These are phyloP conservation scores for Champsocephalus gunnari DNA, from an alignment of 2,797 vertebrate genomes.

Conservation along the genomic window DNA sequence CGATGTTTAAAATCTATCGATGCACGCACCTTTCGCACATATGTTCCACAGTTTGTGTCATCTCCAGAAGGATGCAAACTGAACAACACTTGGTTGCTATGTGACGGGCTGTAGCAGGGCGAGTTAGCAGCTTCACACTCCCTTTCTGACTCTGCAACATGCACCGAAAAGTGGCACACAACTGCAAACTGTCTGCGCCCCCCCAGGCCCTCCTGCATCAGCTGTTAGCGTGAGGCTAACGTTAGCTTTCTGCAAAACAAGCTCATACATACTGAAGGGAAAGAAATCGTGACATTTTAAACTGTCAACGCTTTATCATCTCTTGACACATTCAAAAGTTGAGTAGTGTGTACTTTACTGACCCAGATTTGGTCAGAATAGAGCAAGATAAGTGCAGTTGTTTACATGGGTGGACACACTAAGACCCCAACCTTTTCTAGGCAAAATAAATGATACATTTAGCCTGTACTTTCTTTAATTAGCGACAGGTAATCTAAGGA, in stretches of 20 bases:
- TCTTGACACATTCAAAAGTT: not conserved
- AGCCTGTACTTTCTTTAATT: not conserved
- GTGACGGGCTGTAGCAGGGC: not conserved
- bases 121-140: slow-evolving; percentile 27
- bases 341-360: not conserved
- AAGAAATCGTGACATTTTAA: not conserved
- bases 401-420: not conserved
- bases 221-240: slow-evolving; percentile 18
- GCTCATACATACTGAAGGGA: not conserved
- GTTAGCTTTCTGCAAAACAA: slow-evolving; percentile 12
- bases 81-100: slow-evolving; percentile 70
- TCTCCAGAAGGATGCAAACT: slow-evolving; percentile 37
- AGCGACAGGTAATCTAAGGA: too few species aligned
- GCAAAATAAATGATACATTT: not conserved
- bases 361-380: not conserved
- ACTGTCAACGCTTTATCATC: not conserved
- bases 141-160: slow-evolving; percentile 58
- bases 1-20: slow-evolving; percentile 56
- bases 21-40: slow-evolving; percentile 63
- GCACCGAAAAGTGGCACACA: slow-evolving; percentile 65
- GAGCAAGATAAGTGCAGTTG: not conserved
- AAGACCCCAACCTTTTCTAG: not conserved
- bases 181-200: slow-evolving; percentile 52
- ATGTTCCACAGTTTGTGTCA: slow-evolving; percentile 58
- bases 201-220: not conserved